These are phyloP conservation scores for Acleris emargana DNA, from an alignment of 2,888 invertebrate species.

Conservation along the genomic window DNA sequence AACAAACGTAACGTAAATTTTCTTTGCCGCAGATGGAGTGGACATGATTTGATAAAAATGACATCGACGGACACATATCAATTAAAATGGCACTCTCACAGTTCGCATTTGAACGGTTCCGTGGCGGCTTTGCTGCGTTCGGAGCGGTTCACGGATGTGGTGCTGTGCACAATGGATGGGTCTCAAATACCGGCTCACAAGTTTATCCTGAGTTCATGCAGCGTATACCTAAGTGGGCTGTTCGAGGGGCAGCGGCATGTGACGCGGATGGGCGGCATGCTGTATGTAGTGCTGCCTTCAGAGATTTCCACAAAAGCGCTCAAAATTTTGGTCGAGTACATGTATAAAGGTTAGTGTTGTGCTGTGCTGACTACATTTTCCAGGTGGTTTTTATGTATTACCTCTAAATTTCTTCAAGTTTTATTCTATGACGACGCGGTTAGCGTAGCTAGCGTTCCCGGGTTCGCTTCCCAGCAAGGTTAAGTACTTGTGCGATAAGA, in stretches of 20 bases:
- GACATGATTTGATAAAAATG: constrained; percentile 54
- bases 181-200: constrained; percentile 93
- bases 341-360: constrained; percentile 86
- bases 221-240: constrained; percentile 76
- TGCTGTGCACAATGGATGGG: constrained; percentile 90
- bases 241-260: constrained; percentile 78
- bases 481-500: too few relatives aligned
- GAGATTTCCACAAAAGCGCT: constrained; percentile 91
- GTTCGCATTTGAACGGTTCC: constrained; percentile 91
- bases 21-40: constrained; percentile 45
- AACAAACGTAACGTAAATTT: constrained; percentile 40
- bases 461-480: too few relatives aligned
- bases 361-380: background rate
- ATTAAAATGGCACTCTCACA: constrained; percentile 94
- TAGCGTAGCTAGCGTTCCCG: too few relatives aligned
- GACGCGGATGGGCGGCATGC: constrained; percentile 78
- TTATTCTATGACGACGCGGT: too few relatives aligned
- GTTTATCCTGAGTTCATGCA: constrained; percentile 92
- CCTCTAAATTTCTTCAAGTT: too few relatives aligned
- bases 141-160: constrained; percentile 92
- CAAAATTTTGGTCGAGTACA: constrained; percentile 92
- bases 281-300: constrained; percentile 90
- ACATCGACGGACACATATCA: constrained; percentile 91
- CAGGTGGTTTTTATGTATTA: background rate
- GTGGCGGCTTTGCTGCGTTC: constrained; percentile 90